Evolutionary conservation across 2,888 invertebrate genomes (phyloP).

Genomic region (Philereme vetulata): DNA sequence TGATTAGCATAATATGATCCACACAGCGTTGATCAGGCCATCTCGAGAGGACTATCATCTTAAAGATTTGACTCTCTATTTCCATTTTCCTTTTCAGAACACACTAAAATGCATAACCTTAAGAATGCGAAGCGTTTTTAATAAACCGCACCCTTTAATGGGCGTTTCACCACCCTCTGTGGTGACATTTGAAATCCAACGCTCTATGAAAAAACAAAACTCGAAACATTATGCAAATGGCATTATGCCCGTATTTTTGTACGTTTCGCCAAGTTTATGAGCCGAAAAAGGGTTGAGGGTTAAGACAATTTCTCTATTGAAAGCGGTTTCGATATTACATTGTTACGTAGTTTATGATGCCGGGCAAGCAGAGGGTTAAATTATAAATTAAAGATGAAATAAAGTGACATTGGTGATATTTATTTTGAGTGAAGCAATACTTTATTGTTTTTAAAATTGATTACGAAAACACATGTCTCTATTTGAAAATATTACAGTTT

Average conservation of each 20-base stretch:
- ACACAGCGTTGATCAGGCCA: too few relatives aligned
- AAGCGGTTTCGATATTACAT: conserved; percentile 69
- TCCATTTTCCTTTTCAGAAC: conserved; percentile 43
- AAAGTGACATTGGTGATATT: conserved; percentile 4
- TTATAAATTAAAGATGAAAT: conserved; percentile 21
- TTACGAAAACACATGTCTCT: background rate
- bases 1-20: too few relatives aligned
- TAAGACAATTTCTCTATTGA: conserved; percentile 67
- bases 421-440: conserved; percentile 5
- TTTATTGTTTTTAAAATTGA: conserved; percentile 7
- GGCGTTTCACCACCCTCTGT: conserved; percentile 74
- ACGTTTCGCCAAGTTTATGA: conserved; percentile 80
- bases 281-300: conserved; percentile 78
- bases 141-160: conserved; percentile 79
- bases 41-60: background rate
- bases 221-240: conserved; percentile 82
- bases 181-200: conserved; percentile 81
- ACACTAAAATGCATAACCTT: conserved; percentile 72
- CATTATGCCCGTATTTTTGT: conserved; percentile 82
- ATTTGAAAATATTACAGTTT: too few relatives aligned
- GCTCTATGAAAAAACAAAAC: conserved; percentile 82
- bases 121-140: conserved; percentile 81
- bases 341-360: conserved; percentile 57
- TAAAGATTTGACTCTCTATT: conserved; percentile 25
- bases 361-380: conserved; percentile 17